These are phyloP conservation scores for Anas platyrhynchos DNA, from an alignment of 2,113 vertebrate species.

Conservation along the genomic window DNA sequence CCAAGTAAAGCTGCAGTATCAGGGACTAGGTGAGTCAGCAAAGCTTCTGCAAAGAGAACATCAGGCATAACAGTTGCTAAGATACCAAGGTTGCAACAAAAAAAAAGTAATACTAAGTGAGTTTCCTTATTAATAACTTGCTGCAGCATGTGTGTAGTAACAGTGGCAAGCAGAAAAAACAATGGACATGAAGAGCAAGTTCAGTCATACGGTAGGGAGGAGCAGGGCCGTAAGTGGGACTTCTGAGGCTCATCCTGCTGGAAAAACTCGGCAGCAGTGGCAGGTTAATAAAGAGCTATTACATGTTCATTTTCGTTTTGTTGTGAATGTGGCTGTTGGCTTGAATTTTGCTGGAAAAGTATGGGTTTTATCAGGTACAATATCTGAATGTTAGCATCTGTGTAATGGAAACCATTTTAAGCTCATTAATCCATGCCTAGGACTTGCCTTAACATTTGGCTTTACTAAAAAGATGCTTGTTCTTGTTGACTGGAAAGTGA, in stretches of 20 bases:
- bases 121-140: conserved; percentile 25
- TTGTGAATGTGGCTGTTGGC: background rate
- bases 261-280: background rate
- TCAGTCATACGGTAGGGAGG: accelerated
- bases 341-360: background rate
- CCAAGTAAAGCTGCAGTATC: conserved; percentile 34
- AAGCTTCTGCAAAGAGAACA: conserved; percentile 21
- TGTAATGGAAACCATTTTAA: background rate
- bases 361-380: accelerated
- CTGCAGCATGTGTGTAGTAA: background rate
- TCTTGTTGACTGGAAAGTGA: background rate
- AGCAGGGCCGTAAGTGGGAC: accelerated
- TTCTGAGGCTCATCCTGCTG: too few relatives aligned
- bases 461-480: background rate
- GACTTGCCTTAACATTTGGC: background rate
- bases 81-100: conserved; percentile 44
- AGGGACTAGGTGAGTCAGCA: conserved; percentile 34
- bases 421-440: background rate
- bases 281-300: background rate
- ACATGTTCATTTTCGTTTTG: background rate
- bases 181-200: background rate
- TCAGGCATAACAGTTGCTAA: conserved; percentile 53
- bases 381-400: background rate
- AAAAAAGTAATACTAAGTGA: conserved; percentile 39
- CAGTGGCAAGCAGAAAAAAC: background rate